Evolutionary conservation across 2,113 vertebrate species (phyloP).

Genomic region (Hippoglossus stenolepis): DNA sequence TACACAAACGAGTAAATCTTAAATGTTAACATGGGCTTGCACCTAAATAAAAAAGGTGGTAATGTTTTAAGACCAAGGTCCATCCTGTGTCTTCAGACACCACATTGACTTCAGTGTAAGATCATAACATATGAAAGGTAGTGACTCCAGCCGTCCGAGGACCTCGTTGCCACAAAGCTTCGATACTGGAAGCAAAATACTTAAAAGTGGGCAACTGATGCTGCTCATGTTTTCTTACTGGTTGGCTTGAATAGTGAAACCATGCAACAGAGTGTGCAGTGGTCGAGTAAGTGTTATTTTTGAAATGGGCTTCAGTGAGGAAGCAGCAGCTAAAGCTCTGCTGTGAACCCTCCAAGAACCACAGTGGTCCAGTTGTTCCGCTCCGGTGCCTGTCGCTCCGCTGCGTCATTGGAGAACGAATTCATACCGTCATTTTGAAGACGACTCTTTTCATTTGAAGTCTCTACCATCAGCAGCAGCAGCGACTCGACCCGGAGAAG

Average conservation of each 20-base stretch:
- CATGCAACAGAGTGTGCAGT: neutral
- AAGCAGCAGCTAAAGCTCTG: constrained; percentile 41
- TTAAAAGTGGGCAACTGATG: constrained; percentile 10
- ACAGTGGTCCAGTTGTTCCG: neutral
- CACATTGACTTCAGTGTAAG: constrained; percentile 57
- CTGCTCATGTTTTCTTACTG: neutral
- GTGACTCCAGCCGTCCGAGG: constrained; percentile 19
- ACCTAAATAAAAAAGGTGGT: constrained; percentile 11
- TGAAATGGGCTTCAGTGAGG: constrained; percentile 22
- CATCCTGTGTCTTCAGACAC: constrained; percentile 61
- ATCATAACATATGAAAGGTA: constrained; percentile 51
- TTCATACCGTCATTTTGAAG: neutral
- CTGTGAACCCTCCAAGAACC: constrained; percentile 67
- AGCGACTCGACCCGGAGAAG: constrained; percentile 52
- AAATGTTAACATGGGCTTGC: constrained; percentile 6
- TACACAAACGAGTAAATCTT: constrained; percentile 1
- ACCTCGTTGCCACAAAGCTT: constrained; percentile 24
- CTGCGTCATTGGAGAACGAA: constrained; percentile 46
- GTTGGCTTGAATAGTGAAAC: constrained; percentile 2
- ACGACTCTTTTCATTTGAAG: constrained; percentile 26
- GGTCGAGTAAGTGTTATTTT: constrained; percentile 4
- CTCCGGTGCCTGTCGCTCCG: constrained; percentile 5
- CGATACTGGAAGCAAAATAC: constrained; percentile 22
- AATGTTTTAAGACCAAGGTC: constrained; percentile 37
- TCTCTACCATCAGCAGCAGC: constrained; percentile 51